A percentile compares a stretch with the other conserved stretches of the same genome.
These are phyloP conservation scores for crab-eating macaque (Macaca fascicularis) DNA, from an alignment of 2,113 vertebrate genomes.

Conservation along the genomic window T2T-MFA8v1.1 NC_088381.1:26491501-26492000, in stretches of 20 bases:
- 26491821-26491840: background rate
- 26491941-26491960: background rate
- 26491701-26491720: conserved; percentile 29
- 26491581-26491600: conserved; percentile 30
- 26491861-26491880: background rate
- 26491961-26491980: background rate
- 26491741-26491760: background rate
- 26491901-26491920: background rate
- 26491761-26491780: conserved; percentile 16
- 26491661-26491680: conserved; percentile 52
- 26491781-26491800: background rate
- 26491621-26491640: background rate
- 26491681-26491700: conserved; percentile 39
- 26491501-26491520: background rate
- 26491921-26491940: background rate
- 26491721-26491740: background rate
- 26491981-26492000: background rate
- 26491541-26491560: conserved; percentile 42
- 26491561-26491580: conserved; percentile 35
- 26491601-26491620: background rate
- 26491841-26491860: background rate
- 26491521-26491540: conserved; percentile 44
- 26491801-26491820: background rate
- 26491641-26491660: conserved; percentile 7
- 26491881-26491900: background rate